A percentile compares a stretch with the other conserved stretches of the same genome.
Evolutionary conservation across 2,888 invertebrate species (phyloP).

Genomic region (Microplitis deprimator): DNA sequence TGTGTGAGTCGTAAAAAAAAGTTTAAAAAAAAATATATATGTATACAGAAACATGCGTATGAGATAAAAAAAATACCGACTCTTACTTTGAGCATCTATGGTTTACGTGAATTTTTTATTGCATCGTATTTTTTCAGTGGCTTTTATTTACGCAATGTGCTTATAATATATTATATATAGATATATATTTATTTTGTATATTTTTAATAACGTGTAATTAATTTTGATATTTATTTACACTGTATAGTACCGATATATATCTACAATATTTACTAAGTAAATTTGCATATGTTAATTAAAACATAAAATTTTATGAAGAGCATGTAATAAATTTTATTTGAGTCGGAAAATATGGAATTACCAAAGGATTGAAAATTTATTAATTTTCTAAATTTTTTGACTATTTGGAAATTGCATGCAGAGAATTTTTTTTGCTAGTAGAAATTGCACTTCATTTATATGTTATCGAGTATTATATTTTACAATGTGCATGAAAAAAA

Average conservation of each 20-base stretch:
- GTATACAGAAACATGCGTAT: background rate
- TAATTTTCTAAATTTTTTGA: too few relatives aligned
- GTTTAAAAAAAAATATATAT: too few relatives aligned
- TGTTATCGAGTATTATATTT: too few relatives aligned
- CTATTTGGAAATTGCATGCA: too few relatives aligned
- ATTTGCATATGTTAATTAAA: background rate
- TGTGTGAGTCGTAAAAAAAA: constrained; percentile 46
- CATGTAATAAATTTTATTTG: too few relatives aligned
- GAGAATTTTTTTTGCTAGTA: too few relatives aligned
- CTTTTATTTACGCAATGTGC: constrained; percentile 38
- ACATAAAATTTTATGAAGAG: background rate
- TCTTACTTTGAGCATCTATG: constrained; percentile 32
- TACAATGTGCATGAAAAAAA: too few relatives aligned
- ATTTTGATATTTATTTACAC: background rate
- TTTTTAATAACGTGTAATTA: background rate
- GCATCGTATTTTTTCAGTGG: constrained; percentile 46
- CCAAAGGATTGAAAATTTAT: too few relatives aligned
- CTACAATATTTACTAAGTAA: background rate
- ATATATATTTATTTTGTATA: background rate
- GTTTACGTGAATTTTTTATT: constrained; percentile 44
- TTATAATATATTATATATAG: background rate
- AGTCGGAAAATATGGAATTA: too few relatives aligned
- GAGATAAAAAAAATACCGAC: background rate
- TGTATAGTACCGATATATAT: background rate
- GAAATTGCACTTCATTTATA: too few relatives aligned